phyloP scores from a whole-genome alignment of 2,113 vertebrate genomes.

The Calidris pygmaea region DNA sequence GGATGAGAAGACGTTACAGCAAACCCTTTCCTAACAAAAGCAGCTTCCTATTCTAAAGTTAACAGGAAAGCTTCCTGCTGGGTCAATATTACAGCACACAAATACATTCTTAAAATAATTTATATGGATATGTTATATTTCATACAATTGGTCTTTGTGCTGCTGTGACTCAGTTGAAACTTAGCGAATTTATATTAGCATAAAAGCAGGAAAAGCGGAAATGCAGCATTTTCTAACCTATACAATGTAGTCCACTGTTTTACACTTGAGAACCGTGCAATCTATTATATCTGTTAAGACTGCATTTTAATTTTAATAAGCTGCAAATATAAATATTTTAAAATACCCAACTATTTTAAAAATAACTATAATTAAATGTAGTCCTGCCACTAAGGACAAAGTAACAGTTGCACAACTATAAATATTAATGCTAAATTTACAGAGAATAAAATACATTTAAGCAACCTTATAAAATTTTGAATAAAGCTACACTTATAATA shows the following conservation, averaged over 20 bases:
- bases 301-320: slow-evolving; percentile 14
- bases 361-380: not conserved
- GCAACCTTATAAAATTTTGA: slow-evolving; percentile 34
- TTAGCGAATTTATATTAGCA: not conserved
- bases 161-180: not conserved
- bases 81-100: not conserved
- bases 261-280: not conserved
- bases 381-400: slow-evolving; percentile 14
- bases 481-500: not conserved
- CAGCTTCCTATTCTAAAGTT: not conserved
- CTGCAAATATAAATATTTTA: slow-evolving; percentile 5
- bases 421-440: slow-evolving; percentile 56
- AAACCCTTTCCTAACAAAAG: not conserved
- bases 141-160: not conserved
- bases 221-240: not conserved
- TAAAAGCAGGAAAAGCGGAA: not conserved
- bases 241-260: not conserved
- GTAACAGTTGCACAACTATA: slow-evolving; percentile 28
- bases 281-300: not conserved
- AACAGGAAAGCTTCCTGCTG: not conserved
- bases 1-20: not conserved
- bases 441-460: slow-evolving; percentile 32
- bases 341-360: not conserved
- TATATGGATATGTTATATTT: not conserved
- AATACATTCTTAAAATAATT: not conserved